Evolutionary conservation across 1,140 invertebrate species (phyloP).

Genomic region (Euura lappo): DNA sequence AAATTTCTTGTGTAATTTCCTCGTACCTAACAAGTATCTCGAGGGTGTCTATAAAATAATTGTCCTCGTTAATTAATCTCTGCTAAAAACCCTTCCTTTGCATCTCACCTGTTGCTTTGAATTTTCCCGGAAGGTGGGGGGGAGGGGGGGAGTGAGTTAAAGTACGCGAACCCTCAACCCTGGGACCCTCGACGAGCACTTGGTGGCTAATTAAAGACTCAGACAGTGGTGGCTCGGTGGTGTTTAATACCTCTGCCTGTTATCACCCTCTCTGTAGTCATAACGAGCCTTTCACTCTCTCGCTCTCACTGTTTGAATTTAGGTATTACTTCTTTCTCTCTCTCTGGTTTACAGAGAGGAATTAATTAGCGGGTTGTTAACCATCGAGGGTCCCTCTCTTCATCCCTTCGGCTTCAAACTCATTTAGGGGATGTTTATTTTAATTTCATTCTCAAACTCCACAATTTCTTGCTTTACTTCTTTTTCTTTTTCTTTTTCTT

Average conservation of each 20-base stretch:
- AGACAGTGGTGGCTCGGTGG: slow-evolving; percentile 47
- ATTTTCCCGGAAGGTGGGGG: too few species aligned
- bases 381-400: slow-evolving; percentile 22
- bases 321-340: slow-evolving; percentile 23
- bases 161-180: slow-evolving; percentile 33
- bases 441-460: slow-evolving; percentile 44
- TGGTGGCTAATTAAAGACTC: slow-evolving; percentile 58
- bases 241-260: slow-evolving; percentile 49
- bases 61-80: too few species aligned
- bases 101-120: slow-evolving; percentile 59
- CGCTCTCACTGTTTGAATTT: background rate
- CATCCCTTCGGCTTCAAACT: slow-evolving; percentile 36
- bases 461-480: background rate
- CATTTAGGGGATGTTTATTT: slow-evolving; percentile 59
- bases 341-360: slow-evolving; percentile 53
- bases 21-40: too few species aligned
- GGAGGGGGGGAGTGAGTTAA: too few species aligned
- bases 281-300: slow-evolving; percentile 9
- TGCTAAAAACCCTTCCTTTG: slow-evolving; percentile 58
- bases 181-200: slow-evolving; percentile 27
- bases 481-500: background rate
- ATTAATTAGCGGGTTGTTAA: slow-evolving; percentile 56
- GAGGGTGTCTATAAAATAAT: too few species aligned
- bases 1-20: too few species aligned
- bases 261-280: slow-evolving; percentile 31